Base-by-base conservation (phyloP, 1,140 invertebrate species). In the Tyrophagus putrescentiae region DNA sequence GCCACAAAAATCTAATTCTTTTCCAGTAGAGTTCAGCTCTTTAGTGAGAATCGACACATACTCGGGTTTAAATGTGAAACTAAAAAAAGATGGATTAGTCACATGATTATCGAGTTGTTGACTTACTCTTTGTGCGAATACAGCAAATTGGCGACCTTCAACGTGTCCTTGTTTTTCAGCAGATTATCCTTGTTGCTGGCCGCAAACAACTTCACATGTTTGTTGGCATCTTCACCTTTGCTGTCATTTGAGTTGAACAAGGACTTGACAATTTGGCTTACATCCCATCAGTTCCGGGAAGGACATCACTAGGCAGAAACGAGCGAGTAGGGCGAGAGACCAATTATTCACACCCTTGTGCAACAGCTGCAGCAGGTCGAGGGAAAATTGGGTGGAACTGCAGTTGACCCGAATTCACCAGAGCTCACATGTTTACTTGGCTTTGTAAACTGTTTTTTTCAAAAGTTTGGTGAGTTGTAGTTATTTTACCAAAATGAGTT, bases 371-470 rank as follows among this genome's bases (percentile, higher is more conserved):
- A 48, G 7, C 21, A 48, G 18, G 31, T 21, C 45, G 7, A 48
- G 7, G 7, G 31, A 21, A 18, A 48, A 48, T 21, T 21, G 45
- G 6, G 45, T 48, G n/a, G n/a, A n/a, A n/a, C n/a, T n/a, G n/a
- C n/a, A n/a, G n/a, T n/a, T n/a, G n/a, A n/a, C n/a, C n/a, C n/a
- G n/a, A n/a, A n/a, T n/a, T n/a, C n/a, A n/a, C n/a, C n/a, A n/a
- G n/a, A n/a, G n/a, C n/a, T n/a, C n/a, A n/a, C n/a, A n/a, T n/a
- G n/a, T n/a, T n/a, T n/a, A n/a, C n/a, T n/a, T n/a, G n/a, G n/a
- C n/a, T n/a, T n/a, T n/a, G n/a, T n/a, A n/a, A n/a, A n/a, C 84
- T 85, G 27, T 80, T 76, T 11, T 82, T 87, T 27, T 86, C 86
- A n/a, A n/a, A n/a, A n/a, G n/a, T n/a, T n/a, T n/a, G n/a, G n/a